These are phyloP conservation scores for Streptopelia turtur DNA, from an alignment of 2,797 vertebrate species.

Conservation along the genomic window DNA sequence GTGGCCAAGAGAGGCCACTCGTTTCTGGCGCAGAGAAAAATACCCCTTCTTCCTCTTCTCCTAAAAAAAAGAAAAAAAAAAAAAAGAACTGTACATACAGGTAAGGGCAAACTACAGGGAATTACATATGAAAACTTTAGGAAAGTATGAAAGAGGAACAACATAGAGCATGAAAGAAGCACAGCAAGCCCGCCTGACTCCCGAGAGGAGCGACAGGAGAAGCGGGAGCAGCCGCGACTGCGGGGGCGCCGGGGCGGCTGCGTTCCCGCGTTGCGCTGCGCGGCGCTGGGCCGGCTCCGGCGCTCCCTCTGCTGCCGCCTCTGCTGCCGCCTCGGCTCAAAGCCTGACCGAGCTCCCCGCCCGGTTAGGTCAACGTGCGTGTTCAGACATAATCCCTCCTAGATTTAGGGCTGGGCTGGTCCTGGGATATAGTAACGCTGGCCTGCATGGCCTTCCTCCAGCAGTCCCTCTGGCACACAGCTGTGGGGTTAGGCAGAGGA, in stretches of 20 bases:
- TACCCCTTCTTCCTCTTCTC: no score
- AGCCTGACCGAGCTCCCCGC: accelerated
- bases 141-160: accelerated
- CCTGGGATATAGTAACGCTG: accelerated
- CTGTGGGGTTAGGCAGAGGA: not conserved
- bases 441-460: not conserved
- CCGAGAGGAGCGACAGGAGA: not conserved
- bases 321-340: accelerated
- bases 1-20: not conserved
- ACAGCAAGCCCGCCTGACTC: accelerated
- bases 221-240: no score
- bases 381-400: accelerated
- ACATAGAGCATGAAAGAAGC: accelerated
- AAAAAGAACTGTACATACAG: accelerated
- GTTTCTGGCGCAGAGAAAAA: accelerated
- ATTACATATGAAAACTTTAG: accelerated
- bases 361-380: accelerated
- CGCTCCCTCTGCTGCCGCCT: no score
- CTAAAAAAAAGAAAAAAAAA: not conserved
- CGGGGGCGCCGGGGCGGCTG: not conserved
- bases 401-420: no score
- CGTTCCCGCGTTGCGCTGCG: no score
- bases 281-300: not conserved
- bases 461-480: accelerated
- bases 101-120: no score